A percentile compares a stretch with the other conserved stretches of the same genome.
phyloP scores from a whole-genome alignment of 2,797 vertebrate genomes.

The Poecilia picta region DNA sequence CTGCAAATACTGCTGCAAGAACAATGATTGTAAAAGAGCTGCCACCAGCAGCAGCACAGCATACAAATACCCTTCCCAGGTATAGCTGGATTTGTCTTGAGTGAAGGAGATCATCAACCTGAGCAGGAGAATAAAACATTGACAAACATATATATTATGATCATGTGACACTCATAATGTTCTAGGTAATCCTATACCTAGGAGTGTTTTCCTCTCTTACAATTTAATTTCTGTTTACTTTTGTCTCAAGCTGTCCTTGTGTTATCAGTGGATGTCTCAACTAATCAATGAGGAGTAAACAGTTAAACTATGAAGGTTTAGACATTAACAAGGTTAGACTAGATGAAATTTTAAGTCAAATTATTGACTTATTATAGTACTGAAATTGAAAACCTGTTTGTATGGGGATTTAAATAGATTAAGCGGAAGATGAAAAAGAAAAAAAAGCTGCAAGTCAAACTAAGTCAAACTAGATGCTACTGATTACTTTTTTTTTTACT shows the following conservation, averaged over 20 bases:
- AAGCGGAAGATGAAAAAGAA: too few species aligned
- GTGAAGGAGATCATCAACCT: slow-evolving; percentile 90
- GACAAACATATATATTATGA: slow-evolving; percentile 42
- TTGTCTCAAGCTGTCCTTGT: not conserved
- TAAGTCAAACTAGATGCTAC: not conserved
- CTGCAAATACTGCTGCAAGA: slow-evolving; percentile 90
- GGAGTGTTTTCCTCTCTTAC: not conserved
- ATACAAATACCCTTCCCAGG: slow-evolving; percentile 90
- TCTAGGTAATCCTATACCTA: not conserved
- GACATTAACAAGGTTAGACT: not conserved
- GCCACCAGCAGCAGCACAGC: slow-evolving; percentile 83
- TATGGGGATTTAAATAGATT: not conserved
- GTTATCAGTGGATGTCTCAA: slow-evolving; percentile 4
- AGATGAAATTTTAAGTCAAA: not conserved
- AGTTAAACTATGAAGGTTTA: slow-evolving; percentile 8
- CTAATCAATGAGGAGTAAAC: slow-evolving; percentile 12
- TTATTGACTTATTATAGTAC: too few species aligned
- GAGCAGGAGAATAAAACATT: slow-evolving; percentile 3
- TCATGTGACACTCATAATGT: not conserved
- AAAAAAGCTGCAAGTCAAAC: too few species aligned
- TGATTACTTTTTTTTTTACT: too few species aligned
- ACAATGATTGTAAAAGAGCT: slow-evolving; percentile 86
- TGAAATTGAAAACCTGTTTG: not conserved
- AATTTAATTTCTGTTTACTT: not conserved
- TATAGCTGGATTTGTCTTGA: slow-evolving; percentile 63